A percentile compares a stretch with the other conserved stretches of the same genome.
Conservation (phyloP, 1,140 invertebrate species). For the Papilio aristodemus region DNA sequence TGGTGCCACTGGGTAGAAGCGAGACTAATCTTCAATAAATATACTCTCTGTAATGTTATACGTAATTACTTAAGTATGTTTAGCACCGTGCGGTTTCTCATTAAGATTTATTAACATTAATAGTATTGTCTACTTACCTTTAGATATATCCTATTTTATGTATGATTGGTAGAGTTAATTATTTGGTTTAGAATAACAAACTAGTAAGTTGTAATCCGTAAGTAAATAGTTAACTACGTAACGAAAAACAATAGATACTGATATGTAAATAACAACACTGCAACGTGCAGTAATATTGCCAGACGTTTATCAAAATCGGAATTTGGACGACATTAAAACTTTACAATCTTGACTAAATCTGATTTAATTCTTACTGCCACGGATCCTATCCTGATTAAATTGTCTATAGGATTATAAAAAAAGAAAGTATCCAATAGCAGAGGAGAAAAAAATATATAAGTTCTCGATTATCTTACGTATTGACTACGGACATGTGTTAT, state of each 20-base stretch:
- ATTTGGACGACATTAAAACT: neutral
- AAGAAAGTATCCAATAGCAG: no score
- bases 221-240: neutral
- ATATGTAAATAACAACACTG: neutral
- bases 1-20: constrained; percentile 33
- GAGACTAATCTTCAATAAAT: constrained; percentile 31
- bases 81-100: neutral
- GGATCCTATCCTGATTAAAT: no score
- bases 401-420: no score
- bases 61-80: neutral
- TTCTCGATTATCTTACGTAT: neutral
- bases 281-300: neutral
- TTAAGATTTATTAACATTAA: no score
- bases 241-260: neutral
- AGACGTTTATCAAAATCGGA: no score
- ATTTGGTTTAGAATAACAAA: neutral
- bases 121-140: no score
- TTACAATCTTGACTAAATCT: neutral
- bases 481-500: neutral
- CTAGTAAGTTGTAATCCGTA: neutral
- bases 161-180: neutral
- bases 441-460: no score
- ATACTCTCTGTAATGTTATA: constrained; percentile 15
- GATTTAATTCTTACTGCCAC: no score
- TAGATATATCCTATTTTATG: neutral